Evolutionary conservation across 2,113 vertebrate species (phyloP), one percentile per base, ranked within the genome.

Genomic region (Marmota flaviventris): DNA sequence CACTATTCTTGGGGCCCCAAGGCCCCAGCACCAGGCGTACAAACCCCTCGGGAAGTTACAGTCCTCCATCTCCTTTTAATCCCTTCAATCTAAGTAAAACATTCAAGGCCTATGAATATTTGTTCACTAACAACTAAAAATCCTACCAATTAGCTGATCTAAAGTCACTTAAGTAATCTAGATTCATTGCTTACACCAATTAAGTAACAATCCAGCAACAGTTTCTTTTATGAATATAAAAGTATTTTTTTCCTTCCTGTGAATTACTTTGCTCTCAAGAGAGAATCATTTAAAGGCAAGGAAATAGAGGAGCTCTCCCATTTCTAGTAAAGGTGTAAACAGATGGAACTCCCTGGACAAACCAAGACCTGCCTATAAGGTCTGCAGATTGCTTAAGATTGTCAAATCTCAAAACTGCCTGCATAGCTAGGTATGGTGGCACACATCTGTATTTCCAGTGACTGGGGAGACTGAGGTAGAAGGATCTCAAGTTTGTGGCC

Each of bases 141-240:
- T 81, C n/a, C 70, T 17, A 70, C 16, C n/a, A 79, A 58, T 85
- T 85, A 85, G 78, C 48, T 84, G 25, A 85, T 37, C 85, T 88
- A 77, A 82, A 92, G n/a, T 96, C 16, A 92, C 69, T 83, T 87
- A 61, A 82, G 32, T 48, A 94, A 88, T 85, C 37, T 70, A 45
- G n/a, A 96, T 29, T 94, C 72, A 94, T 91, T 9, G 27, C 65
- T 42, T 53, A n/a, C 20, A 79, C 42, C 32, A 93, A 75, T 63
- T 73, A 78, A 84, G 61, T 72, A 53, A 73, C 75, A 84, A 69
- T 79, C 51, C 29, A 86, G 63, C 45, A 85, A 94, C 2, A 63
- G n/a, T 93, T 94, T 94, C 81, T 93, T 93, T 97, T 4, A 27
- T 85, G 24, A 63, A 81, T 78, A 92, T 67, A 86, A 82, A 94